These are phyloP conservation scores for Hippocampus kuda DNA, from an alignment of 2,797 vertebrate species.

Conservation along the genomic window DNA sequence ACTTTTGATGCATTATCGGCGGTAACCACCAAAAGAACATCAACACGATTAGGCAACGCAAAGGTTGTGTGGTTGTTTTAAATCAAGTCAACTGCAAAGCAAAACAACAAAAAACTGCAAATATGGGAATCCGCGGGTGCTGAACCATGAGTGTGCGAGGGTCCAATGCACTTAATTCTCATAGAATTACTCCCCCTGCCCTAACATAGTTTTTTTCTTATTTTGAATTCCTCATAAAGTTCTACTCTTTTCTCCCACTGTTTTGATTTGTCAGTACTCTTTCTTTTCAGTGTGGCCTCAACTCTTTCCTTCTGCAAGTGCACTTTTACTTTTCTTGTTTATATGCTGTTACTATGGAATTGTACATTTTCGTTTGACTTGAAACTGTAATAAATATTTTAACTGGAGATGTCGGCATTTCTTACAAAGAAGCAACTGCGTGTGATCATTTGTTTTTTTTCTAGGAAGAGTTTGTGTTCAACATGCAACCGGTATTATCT, in stretches of 20 bases:
- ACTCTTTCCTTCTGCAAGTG: constrained; percentile 63
- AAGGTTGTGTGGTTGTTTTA: too few relatives aligned
- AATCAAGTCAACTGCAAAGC: too few relatives aligned
- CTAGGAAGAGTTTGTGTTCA: constrained; percentile 5
- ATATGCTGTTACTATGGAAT: constrained; percentile 66
- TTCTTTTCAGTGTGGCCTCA: background rate
- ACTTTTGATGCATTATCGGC: too few relatives aligned
- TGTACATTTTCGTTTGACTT: constrained; percentile 66
- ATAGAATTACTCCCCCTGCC: too few relatives aligned
- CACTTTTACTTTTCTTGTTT: constrained; percentile 68
- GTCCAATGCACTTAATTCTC: too few relatives aligned
- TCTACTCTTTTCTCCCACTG: background rate
- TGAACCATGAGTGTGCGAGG: too few relatives aligned
- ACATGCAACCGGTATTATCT: constrained; percentile 7
- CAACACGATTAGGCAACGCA: too few relatives aligned
- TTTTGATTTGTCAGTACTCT: background rate
- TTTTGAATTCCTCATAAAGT: background rate
- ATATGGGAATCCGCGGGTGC: too few relatives aligned
- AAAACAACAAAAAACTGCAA: too few relatives aligned
- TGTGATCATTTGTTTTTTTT: background rate
- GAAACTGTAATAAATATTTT: constrained; percentile 63
- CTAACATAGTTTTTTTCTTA: background rate
- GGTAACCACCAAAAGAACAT: too few relatives aligned
- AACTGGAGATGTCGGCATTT: constrained; percentile 53
- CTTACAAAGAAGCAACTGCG: constrained; percentile 59